Evolutionary conservation across 2,888 invertebrate species (phyloP).

Genomic region (Deroplatys truncata): DNA sequence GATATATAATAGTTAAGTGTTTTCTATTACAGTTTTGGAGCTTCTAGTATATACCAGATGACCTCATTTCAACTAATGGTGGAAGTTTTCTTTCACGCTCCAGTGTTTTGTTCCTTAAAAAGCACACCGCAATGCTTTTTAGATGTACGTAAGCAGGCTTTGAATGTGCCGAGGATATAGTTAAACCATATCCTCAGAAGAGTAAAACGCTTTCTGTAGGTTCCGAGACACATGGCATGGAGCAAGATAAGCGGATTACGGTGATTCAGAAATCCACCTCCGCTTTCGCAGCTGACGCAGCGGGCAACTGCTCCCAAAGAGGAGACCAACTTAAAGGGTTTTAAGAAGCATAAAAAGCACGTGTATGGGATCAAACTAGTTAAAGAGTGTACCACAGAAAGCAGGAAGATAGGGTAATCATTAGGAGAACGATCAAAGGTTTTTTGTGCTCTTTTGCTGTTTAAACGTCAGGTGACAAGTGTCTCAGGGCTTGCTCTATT

Average conservation of each 20-base stretch:
- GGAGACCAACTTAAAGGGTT: not conserved
- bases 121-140: no score
- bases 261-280: not conserved
- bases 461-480: no score
- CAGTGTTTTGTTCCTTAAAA: no score
- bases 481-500: no score
- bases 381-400: not conserved
- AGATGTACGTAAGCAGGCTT: not conserved
- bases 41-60: no score
- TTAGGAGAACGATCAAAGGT: not conserved
- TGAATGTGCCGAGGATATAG: not conserved
- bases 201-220: not conserved
- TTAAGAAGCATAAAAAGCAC: not conserved
- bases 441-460: no score
- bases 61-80: no score
- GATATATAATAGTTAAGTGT: no score
- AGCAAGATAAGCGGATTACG: not conserved
- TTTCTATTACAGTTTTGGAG: no score
- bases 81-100: no score
- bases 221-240: not conserved
- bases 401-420: not conserved
- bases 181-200: not conserved
- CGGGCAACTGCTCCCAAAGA: not conserved
- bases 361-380: not conserved
- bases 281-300: not conserved